Base-by-base conservation (phyloP, 1,140 invertebrate genomes). In the Drosophila nasuta region DNA sequence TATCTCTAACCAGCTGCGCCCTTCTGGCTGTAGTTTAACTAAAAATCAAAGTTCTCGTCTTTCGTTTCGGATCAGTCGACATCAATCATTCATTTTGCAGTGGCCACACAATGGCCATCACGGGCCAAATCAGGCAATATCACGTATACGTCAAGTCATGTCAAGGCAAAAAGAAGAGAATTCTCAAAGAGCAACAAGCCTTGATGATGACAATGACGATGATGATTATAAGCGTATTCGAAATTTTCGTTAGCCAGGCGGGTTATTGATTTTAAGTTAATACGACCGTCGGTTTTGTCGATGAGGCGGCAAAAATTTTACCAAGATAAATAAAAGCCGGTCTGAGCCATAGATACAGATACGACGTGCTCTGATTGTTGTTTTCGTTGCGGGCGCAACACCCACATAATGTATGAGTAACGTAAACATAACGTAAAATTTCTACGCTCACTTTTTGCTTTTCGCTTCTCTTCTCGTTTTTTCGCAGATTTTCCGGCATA, bases 181-280 rank as follows among this genome's bases (percentile, higher is more conserved):
- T 11, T 13, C 25, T 10, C 0, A 30, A 58, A 33, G 11, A 10
- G 45, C 59, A 67, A 49, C 46, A 49, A 49, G 58, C 52, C 45
- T 49, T 49, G 17, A 1, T 58, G 10, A 57, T 52, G 59, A 57
- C 68, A 67, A 75, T 75, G 17, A 10, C 43, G 10, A 57, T 13
- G 41, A 43, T 52, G 64, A 57, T 69, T 70, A 75, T 75, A 71
- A 75, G 68, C 63, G 68, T 69, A 65, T 81, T 85, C 75, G 69
- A 75, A 85, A 85, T 78, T 79, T 75, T 75, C 64, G 69, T 75
- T 75, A 66, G 78, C 35, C 54, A 25, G 20, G 20, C 20, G 20
- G 58, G 48, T 51, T 85, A 86, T 85, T 85, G 82, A 85, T 85
- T 85, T 81, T 85, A 65, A 75, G 72, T 79, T 76, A 75, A 76